Percentiles rank a stretch among this genome's conserved stretches.
Conservation (phyloP, 2,113 vertebrate genomes). For the Hydrochoerus hydrochaeris region DNA sequence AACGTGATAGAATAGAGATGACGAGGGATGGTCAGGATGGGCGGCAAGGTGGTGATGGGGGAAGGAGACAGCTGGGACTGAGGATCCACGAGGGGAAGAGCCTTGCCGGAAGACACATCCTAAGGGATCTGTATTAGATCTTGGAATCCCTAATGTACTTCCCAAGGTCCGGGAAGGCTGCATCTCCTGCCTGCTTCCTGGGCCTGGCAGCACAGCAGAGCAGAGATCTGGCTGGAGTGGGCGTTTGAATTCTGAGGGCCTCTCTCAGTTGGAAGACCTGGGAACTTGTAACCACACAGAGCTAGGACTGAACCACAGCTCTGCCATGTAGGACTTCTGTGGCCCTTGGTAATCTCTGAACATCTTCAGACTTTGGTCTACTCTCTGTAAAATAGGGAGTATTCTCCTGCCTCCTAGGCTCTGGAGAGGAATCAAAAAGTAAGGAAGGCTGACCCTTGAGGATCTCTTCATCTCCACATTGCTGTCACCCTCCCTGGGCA, state of each 20-base stretch:
- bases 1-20: not conserved
- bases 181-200: not conserved
- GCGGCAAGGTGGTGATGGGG: fast-evolving
- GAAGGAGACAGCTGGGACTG: not conserved
- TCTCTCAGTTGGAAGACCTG: not conserved
- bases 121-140: too few relatives aligned
- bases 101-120: not conserved
- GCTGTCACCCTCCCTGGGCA: fast-evolving
- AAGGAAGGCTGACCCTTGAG: too few relatives aligned
- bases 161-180: not conserved
- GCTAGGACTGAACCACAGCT: not conserved
- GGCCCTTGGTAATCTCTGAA: not conserved
- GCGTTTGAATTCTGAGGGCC: not conserved
- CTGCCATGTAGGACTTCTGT: not conserved
- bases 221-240: too few relatives aligned
- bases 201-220: too few relatives aligned
- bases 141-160: too few relatives aligned
- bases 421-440: not conserved
- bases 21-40: not conserved
- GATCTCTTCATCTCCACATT: not conserved
- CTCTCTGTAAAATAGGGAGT: not conserved
- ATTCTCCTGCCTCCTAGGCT: not conserved
- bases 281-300: not conserved
- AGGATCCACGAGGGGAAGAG: not conserved
- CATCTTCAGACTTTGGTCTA: not conserved